Evolutionary conservation across 1,140 invertebrate genomes (phyloP).

Genomic region (Mya arenaria): DNA sequence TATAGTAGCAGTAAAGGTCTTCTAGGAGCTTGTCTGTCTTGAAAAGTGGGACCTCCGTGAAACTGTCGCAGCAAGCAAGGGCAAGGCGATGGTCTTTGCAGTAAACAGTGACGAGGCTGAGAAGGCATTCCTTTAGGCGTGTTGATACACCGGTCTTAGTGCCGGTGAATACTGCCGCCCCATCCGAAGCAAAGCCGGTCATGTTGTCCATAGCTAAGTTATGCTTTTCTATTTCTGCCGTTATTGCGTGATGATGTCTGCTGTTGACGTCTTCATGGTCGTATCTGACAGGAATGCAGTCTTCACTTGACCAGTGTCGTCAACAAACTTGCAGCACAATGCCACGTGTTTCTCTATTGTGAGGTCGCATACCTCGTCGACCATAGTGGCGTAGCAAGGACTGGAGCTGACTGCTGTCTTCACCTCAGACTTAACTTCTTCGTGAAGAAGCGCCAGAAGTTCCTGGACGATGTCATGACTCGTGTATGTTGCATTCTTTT

Average conservation of each 20-base stretch:
- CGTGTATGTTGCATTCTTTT: conserved; percentile 29
- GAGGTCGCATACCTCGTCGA: conserved; percentile 23
- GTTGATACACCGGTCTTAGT: not conserved
- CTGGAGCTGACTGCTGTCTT: not conserved
- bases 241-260: conserved; percentile 1
- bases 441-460: not conserved
- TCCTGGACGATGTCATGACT: conserved; percentile 29
- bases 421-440: not conserved
- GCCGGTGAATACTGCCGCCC: not conserved
- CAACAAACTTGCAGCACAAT: not conserved
- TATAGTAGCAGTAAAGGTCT: not conserved
- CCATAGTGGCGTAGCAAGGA: conserved; percentile 1
- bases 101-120: not conserved
- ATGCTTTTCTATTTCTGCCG: not conserved
- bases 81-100: not conserved
- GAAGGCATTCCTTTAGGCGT: not conserved
- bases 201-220: not conserved
- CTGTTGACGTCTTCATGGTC: conserved; percentile 4
- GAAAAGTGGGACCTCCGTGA: not conserved
- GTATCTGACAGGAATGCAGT: conserved; percentile 3
- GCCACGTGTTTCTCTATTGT: conserved; percentile 18
- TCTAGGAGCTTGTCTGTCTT: not conserved
- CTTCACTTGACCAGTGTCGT: not conserved
- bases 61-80: not conserved
- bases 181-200: conserved; percentile 16